phyloP scores from a whole-genome alignment of 1,140 invertebrate species.

The Aricia agestis region DNA sequence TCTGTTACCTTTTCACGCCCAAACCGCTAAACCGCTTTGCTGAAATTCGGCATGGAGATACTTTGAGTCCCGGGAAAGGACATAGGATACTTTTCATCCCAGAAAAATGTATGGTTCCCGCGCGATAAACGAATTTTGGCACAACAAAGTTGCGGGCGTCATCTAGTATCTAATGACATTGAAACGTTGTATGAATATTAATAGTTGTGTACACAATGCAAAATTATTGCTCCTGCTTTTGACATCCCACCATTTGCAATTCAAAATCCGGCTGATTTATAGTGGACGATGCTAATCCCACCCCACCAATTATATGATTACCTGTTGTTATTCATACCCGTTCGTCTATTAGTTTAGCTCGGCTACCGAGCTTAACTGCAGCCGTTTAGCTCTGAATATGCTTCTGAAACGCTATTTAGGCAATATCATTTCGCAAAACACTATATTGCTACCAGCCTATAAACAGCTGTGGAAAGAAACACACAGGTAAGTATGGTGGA shows the following conservation, averaged over 20 bases:
- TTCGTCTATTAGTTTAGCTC: not conserved
- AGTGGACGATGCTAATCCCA: constrained; percentile 19
- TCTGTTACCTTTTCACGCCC: too few relatives aligned
- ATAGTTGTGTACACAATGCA: constrained; percentile 36
- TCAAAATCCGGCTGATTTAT: constrained; percentile 36
- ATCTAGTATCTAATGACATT: not conserved
- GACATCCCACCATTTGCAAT: constrained; percentile 42
- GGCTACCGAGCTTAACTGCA: not conserved
- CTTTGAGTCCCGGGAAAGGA: too few relatives aligned
- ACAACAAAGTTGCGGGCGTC: too few relatives aligned
- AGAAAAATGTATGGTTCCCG: too few relatives aligned
- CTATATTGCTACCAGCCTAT: not conserved
- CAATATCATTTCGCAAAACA: not conserved
- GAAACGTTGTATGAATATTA: constrained; percentile 30
- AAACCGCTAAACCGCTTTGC: too few relatives aligned
- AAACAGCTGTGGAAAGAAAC: not conserved
- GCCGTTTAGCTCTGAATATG: not conserved
- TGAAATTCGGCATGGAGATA: too few relatives aligned
- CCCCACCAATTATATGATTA: constrained; percentile 15
- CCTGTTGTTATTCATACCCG: constrained; percentile 4
- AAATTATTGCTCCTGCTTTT: constrained; percentile 42
- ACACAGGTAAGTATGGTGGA: too few relatives aligned
- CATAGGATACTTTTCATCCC: too few relatives aligned
- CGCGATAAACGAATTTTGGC: too few relatives aligned
- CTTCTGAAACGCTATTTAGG: not conserved